phyloP scores from a whole-genome alignment of 2,113 vertebrate species.

The Sinocyclocheilus maitianheensis region DNA sequence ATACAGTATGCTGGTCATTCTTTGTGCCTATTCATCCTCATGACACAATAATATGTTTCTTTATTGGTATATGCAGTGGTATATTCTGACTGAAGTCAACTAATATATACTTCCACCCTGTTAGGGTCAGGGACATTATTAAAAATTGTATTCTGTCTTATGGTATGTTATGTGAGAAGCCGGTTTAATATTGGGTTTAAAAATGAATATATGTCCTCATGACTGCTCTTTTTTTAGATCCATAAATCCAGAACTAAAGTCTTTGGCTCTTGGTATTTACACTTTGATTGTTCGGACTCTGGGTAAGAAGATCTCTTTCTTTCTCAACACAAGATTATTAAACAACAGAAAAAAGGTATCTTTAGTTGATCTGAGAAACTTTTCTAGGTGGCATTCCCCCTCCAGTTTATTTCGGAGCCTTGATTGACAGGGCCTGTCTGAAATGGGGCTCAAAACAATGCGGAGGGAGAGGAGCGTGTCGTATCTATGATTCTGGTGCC shows the following conservation, averaged over 20 bases:
- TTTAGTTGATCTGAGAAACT: not conserved
- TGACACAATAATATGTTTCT: not conserved
- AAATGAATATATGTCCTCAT: not conserved
- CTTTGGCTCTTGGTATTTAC: slow-evolving; percentile 86
- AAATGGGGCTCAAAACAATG: slow-evolving; percentile 87
- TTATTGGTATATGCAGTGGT: not conserved
- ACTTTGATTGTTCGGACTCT: slow-evolving; percentile 77
- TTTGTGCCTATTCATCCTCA: not conserved
- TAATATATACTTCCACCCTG: no score
- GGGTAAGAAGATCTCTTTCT: slow-evolving; percentile 74
- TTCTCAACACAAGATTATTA: not conserved
- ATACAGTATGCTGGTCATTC: not conserved
- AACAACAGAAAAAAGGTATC: not conserved
- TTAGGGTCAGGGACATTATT: no score
- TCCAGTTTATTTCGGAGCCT: slow-evolving; percentile 90
- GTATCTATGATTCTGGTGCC: slow-evolving; percentile 78
- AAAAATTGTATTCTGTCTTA: not conserved
- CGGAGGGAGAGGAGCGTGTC: slow-evolving; percentile 82
- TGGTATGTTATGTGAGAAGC: not conserved
- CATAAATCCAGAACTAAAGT: slow-evolving; percentile 84
- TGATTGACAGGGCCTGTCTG: slow-evolving; percentile 90
- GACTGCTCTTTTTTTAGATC: slow-evolving; percentile 71
- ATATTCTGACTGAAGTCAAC: not conserved
- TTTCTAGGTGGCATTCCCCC: slow-evolving; percentile 89
- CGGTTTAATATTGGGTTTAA: not conserved